Evolutionary conservation across 2,797 vertebrate species (phyloP).

Genomic region (Sebastolobus altivelis): DNA sequence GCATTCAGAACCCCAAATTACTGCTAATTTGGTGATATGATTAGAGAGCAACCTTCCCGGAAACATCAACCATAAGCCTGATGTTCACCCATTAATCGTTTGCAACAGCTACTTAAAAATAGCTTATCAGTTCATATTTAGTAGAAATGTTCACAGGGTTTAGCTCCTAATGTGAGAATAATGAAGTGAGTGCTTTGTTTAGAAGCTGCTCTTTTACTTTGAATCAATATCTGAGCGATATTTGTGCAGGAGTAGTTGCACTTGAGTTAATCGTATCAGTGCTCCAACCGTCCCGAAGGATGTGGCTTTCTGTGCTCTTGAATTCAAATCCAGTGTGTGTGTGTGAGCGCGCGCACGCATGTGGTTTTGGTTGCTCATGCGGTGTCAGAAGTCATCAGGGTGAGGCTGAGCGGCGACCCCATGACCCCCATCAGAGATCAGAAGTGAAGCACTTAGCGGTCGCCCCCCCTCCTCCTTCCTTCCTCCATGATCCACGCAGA

Average conservation of each 20-base stretch:
- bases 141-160: neutral
- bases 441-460: constrained; percentile 77
- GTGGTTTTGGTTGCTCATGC: constrained; percentile 73
- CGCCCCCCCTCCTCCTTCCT: constrained; percentile 32
- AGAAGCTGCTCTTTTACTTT: constrained; percentile 1
- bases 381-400: constrained; percentile 86
- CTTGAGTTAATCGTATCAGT: constrained; percentile 47
- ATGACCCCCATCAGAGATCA: constrained; percentile 83
- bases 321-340: constrained; percentile 23
- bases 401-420: constrained; percentile 82
- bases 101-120: constrained; percentile 26
- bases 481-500: constrained; percentile 66
- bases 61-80: constrained; percentile 57
- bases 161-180: neutral
- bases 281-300: constrained; percentile 29
- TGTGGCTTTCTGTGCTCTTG: constrained; percentile 51
- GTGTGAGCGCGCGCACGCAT: neutral
- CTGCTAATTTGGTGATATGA: constrained; percentile 72
- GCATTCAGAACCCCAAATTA: constrained; percentile 67
- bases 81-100: constrained; percentile 60
- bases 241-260: neutral
- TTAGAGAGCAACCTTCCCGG: constrained; percentile 68
- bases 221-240: constrained; percentile 10
- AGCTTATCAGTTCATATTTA: constrained; percentile 20
- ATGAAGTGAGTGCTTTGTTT: constrained; percentile 12